These are phyloP conservation scores for Drosophila emarginata DNA, from an alignment of 2,888 invertebrate species.

Conservation along the genomic window DNA sequence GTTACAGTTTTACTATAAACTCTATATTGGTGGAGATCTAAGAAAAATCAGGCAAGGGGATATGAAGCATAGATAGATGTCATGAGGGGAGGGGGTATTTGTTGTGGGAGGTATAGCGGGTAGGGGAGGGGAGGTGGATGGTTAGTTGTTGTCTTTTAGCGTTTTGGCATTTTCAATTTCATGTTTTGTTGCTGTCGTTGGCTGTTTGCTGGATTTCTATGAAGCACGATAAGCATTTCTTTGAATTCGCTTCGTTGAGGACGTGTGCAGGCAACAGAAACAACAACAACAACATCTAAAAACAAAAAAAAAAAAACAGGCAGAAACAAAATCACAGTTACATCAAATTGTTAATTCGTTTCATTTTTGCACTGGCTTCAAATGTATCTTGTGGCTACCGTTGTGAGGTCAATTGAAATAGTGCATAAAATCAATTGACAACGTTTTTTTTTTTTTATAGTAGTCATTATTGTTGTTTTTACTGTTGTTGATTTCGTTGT, in stretches of 20 bases:
- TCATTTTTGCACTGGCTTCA: slow-evolving; percentile 73
- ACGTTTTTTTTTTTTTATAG: slow-evolving; percentile 58
- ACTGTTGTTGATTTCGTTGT: slow-evolving; percentile 34
- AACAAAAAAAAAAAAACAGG: slow-evolving; percentile 9
- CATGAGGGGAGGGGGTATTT: background rate
- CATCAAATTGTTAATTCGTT: slow-evolving; percentile 78
- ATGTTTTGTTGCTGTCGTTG: slow-evolving; percentile 58
- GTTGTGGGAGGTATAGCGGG: slow-evolving; percentile 12
- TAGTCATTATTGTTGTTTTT: slow-evolving; percentile 30
- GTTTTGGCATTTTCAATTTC: slow-evolving; percentile 75
- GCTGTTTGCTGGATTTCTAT: slow-evolving; percentile 66
- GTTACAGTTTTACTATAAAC: slow-evolving; percentile 72
- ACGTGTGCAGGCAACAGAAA: slow-evolving; percentile 63
- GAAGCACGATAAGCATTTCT: slow-evolving; percentile 78
- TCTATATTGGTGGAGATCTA: slow-evolving; percentile 47
- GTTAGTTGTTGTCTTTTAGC: slow-evolving; percentile 76
- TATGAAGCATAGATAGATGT: background rate
- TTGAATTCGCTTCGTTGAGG: slow-evolving; percentile 76
- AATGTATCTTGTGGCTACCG: slow-evolving; percentile 58
- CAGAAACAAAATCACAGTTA: slow-evolving; percentile 70
- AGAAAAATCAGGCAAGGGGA: slow-evolving; percentile 9
- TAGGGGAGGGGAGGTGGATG: slow-evolving; percentile 52
- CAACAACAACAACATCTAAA: slow-evolving; percentile 11
- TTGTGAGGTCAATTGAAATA: slow-evolving; percentile 77
- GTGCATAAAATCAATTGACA: slow-evolving; percentile 81